Evolutionary conservation across 2,797 vertebrate species (phyloP).

Genomic region (Neosalanx taihuensis): DNA sequence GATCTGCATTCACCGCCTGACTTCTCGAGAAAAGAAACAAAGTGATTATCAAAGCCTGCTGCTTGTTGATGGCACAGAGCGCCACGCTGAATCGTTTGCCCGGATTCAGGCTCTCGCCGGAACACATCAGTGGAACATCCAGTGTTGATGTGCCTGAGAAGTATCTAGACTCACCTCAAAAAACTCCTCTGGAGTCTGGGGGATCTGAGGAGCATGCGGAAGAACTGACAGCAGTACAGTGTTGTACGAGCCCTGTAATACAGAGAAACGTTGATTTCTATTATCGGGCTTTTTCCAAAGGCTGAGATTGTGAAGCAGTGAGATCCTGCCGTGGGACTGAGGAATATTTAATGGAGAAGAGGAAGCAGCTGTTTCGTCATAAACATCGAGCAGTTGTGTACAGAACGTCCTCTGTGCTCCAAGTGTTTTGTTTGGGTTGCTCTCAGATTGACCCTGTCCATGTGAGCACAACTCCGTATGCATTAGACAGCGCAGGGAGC

Average conservation of each 20-base stretch:
- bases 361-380: background rate
- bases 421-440: background rate
- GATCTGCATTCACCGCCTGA: background rate
- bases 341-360: background rate
- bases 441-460: background rate
- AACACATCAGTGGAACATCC: slow-evolving; percentile 39
- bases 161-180: background rate
- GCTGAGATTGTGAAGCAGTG: too few species aligned
- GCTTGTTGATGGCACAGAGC: slow-evolving; percentile 33
- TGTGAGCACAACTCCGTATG: background rate
- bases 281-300: too few species aligned
- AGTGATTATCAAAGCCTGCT: slow-evolving; percentile 59
- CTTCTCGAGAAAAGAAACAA: slow-evolving; percentile 46
- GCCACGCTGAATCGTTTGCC: slow-evolving; percentile 39
- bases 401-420: background rate
- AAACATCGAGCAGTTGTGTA: background rate
- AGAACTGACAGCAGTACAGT: background rate
- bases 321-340: background rate
- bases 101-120: slow-evolving; percentile 28
- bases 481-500: too few species aligned
- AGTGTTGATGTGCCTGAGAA: background rate
- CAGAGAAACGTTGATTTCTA: too few species aligned
- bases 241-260: too few species aligned
- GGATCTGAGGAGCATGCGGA: background rate
- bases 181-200: background rate